Percentiles rank a stretch among this genome's conserved stretches.
These are phyloP conservation scores for Euleptes europaea DNA, from an alignment of 2,113 vertebrate species.

Conservation along the genomic window DNA sequence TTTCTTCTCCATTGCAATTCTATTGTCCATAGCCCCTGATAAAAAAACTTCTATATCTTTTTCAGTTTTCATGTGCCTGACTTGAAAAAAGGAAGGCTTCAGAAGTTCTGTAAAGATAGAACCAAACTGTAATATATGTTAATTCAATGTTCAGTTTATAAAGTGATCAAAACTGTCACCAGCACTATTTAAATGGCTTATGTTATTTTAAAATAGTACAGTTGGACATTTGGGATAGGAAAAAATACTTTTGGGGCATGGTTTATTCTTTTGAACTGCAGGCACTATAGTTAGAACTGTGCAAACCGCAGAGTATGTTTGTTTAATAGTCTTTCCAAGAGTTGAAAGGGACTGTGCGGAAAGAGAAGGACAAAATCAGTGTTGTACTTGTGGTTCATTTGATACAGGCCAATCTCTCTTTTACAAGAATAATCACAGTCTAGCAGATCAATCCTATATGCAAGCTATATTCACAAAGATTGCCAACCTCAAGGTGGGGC, in stretches of 20 bases:
- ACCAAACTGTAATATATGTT: not conserved
- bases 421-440: too few relatives aligned
- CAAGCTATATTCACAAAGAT: too few relatives aligned
- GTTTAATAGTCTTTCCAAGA: not conserved
- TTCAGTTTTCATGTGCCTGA: conserved; percentile 34
- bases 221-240: not conserved
- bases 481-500: too few relatives aligned
- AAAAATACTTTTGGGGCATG: not conserved
- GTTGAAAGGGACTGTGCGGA: not conserved
- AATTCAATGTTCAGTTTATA: not conserved
- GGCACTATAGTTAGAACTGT: not conserved
- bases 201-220: not conserved
- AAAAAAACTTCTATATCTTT: conserved; percentile 41
- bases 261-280: not conserved
- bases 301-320: not conserved
- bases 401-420: too few relatives aligned
- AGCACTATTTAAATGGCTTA: not conserved
- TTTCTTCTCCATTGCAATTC: conserved; percentile 35
- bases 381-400: too few relatives aligned
- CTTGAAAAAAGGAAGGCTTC: conserved; percentile 25
- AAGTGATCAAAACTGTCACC: not conserved
- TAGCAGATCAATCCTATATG: too few relatives aligned
- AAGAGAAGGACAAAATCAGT: not conserved
- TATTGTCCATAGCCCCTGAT: conserved; percentile 23
- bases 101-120: conserved; percentile 12